Evolutionary conservation across 1,140 invertebrate species (phyloP).

Genomic region (Asbolus verrucosus): DNA sequence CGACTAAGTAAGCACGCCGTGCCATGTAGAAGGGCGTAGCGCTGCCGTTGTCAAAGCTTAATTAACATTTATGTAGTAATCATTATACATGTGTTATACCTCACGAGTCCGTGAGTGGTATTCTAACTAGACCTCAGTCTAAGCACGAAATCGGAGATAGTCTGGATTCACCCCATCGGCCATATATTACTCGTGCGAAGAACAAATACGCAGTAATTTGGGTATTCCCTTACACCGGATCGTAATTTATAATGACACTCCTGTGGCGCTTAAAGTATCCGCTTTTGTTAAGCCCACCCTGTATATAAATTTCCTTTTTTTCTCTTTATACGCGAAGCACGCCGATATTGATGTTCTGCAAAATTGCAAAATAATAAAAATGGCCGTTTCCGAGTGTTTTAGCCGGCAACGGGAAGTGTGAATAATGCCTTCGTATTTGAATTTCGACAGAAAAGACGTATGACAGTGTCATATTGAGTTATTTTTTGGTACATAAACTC

Average conservation of each 20-base stretch:
- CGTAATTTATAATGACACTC: too few relatives aligned
- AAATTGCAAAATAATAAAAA: conserved; percentile 10
- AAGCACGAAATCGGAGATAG: neutral
- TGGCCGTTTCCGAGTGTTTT: neutral
- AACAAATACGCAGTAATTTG: conserved; percentile 17
- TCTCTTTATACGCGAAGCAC: neutral
- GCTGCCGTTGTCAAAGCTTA: conserved; percentile 52
- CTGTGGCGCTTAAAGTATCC: too few relatives aligned
- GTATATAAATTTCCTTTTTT: too few relatives aligned
- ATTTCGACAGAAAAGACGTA: conserved; percentile 13
- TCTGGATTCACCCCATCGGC: conserved; percentile 11
- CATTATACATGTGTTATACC: conserved; percentile 53
- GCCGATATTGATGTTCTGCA: neutral
- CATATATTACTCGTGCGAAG: neutral
- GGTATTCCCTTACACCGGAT: conserved; percentile 18
- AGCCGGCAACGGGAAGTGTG: neutral
- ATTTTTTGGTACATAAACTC: conserved; percentile 32
- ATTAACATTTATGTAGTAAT: conserved; percentile 55
- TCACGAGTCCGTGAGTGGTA: conserved; percentile 41
- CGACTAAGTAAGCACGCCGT: conserved; percentile 28
- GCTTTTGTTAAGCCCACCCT: too few relatives aligned
- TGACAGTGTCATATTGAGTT: conserved; percentile 34
- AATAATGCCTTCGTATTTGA: conserved; percentile 10
- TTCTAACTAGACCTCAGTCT: conserved; percentile 24
- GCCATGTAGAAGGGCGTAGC: conserved; percentile 40